These are phyloP conservation scores for Peromyscus leucopus DNA, from an alignment of 2,113 vertebrate genomes.

Conservation along the genomic window DNA sequence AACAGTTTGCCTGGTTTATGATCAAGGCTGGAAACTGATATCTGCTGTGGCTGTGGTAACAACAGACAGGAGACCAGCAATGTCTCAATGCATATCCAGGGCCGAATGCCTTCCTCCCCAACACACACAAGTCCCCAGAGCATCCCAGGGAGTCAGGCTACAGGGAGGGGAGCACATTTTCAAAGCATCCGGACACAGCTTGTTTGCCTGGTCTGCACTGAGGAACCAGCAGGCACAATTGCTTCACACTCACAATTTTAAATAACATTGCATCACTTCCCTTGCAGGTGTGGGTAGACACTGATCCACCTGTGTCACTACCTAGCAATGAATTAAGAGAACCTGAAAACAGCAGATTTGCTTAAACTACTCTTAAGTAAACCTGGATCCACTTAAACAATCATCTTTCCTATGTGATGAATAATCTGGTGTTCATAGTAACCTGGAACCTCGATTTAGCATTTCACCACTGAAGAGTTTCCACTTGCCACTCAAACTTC, in stretches of 20 bases:
- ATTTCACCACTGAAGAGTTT: neutral
- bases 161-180: neutral
- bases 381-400: conserved; percentile 24
- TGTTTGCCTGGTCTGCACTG: too few relatives aligned
- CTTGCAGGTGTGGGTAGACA: conserved; percentile 63
- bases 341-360: conserved; percentile 63
- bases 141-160: neutral
- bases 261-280: conserved; percentile 60
- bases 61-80: neutral
- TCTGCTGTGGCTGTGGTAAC: neutral
- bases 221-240: neutral
- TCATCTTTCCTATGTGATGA: conserved; percentile 49
- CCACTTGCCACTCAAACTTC: neutral
- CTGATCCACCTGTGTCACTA: conserved; percentile 26
- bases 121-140: neutral
- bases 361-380: conserved; percentile 60
- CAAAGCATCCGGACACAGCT: neutral
- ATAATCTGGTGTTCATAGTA: neutral
- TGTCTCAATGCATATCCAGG: neutral
- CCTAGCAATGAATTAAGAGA: conserved; percentile 17
- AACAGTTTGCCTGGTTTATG: too few relatives aligned
- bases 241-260: conserved; percentile 35
- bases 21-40: neutral
- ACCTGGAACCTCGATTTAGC: neutral
- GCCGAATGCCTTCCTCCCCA: neutral